phyloP scores from a whole-genome alignment of 2,797 vertebrate genomes.

The Lagodon rhomboides region DNA sequence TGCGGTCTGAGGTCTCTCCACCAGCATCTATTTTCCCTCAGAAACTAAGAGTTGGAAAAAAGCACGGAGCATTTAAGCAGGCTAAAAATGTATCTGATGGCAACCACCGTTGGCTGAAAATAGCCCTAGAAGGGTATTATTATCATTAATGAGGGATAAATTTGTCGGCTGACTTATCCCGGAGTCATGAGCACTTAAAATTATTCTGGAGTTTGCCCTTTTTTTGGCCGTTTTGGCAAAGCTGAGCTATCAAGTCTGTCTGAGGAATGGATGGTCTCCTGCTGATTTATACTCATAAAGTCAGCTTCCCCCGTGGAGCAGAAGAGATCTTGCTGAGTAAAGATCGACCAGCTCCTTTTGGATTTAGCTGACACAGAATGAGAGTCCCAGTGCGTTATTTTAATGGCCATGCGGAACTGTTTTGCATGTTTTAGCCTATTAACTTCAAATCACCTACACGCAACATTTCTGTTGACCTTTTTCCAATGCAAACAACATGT shows the following conservation, averaged over 20 bases:
- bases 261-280: constrained; percentile 62
- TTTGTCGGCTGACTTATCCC: constrained; percentile 81
- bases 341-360: constrained; percentile 41
- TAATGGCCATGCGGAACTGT: constrained; percentile 18
- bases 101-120: constrained; percentile 84
- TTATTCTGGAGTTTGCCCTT: constrained; percentile 71
- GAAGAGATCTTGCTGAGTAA: constrained; percentile 54
- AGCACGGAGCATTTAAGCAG: constrained; percentile 82
- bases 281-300: constrained; percentile 62
- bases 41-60: constrained; percentile 82
- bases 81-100: constrained; percentile 87
- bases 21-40: constrained; percentile 82
- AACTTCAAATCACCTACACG: constrained; percentile 32
- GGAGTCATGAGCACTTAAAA: constrained; percentile 78
- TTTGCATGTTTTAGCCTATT: constrained; percentile 38
- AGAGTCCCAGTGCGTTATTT: constrained; percentile 12
- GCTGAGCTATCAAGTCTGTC: constrained; percentile 44
- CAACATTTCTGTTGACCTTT: constrained; percentile 28
- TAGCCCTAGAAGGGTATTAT: constrained; percentile 85
- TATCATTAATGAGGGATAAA: constrained; percentile 88
- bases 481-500: constrained; percentile 9
- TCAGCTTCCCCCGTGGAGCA: constrained; percentile 47
- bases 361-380: constrained; percentile 35
- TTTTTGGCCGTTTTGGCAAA: constrained; percentile 65
- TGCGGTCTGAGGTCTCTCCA: constrained; percentile 85